Base-by-base conservation (phyloP, 2,888 invertebrate species). In the Diaperis boleti region DNA sequence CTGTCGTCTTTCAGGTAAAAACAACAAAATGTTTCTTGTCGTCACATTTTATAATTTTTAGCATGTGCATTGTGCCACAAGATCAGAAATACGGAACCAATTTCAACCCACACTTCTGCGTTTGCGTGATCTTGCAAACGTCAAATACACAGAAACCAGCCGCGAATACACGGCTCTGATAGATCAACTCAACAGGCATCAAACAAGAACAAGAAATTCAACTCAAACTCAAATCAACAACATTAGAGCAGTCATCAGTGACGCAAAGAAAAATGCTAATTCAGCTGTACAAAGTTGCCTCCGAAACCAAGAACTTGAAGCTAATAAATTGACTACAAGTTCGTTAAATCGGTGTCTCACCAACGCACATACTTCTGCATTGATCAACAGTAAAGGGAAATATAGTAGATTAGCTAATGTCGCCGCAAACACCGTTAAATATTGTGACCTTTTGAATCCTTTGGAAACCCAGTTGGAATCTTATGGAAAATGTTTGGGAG, bases 181-280 rank as follows among this genome's bases (percentile, higher is more conserved):
- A 7, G 13, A 20, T 14, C 52, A 52, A 26, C 3, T 52, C n/a
- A 39, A 39, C 3, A 22, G 3, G 6, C n/a, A 54, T n/a, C 29
- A 29, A 26, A 22, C 6, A 3, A 13, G 31, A 10, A 31, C 14
- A 10, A 54, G 29, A 13, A 54, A 54, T 7, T 11, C 29, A 3
- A 42, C 42, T 11, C 54, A 54, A n/a, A 54, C 54, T 29, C 54
- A 42, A 54, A 54, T 54, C 29, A 42, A 54, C 41, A 41, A 42
- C 11, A 42, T 54, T 31, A 54, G 42, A n/a, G n/a, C 14, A 1
- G 14, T 42, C 2, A 17, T 42, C 7, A n/a, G 29, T 4, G 20
- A 41, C 6, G 54, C 42, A 1, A 29, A 29, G 14, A 54, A 41
- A 13, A 8, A 20, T n/a, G n/a, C 50, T 5, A 54, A 26, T 6